Percentiles rank a stretch among this genome's conserved stretches.
Conservation (phyloP, 1,140 invertebrate genomes). For the Apis dorsata region DNA sequence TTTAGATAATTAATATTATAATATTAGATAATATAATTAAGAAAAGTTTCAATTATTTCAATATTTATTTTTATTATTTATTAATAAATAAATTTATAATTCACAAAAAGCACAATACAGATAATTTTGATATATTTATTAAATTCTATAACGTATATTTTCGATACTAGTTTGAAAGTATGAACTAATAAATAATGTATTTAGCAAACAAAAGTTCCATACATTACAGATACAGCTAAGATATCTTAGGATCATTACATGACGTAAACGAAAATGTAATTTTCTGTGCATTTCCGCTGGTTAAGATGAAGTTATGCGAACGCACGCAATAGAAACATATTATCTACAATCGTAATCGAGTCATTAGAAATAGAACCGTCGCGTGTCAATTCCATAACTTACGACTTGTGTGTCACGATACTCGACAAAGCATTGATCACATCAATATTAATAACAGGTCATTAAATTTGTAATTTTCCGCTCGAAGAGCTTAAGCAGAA, state of each 20-base stretch:
- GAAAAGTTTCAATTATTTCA: too few relatives aligned
- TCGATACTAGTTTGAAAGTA: too few relatives aligned
- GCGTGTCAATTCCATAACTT: slow-evolving; percentile 3
- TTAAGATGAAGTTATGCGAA: not conserved
- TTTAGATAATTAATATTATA: too few relatives aligned
- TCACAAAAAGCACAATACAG: too few relatives aligned
- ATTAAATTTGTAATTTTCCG: slow-evolving; percentile 21
- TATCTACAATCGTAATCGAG: slow-evolving; percentile 3
- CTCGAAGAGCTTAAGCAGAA: not conserved
- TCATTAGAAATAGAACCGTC: slow-evolving; percentile 21
- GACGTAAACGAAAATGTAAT: slow-evolving; percentile 33
- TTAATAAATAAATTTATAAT: too few relatives aligned
- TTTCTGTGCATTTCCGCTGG: slow-evolving; percentile 24
- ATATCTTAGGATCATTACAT: not conserved
- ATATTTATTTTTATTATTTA: too few relatives aligned
- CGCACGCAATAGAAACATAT: slow-evolving; percentile 8
- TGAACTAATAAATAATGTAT: not conserved
- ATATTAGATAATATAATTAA: too few relatives aligned
- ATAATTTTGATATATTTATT: too few relatives aligned
- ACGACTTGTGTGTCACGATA: slow-evolving; percentile 10
- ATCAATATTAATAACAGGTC: slow-evolving; percentile 19
- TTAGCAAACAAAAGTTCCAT: not conserved
- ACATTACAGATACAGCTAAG: too few relatives aligned
- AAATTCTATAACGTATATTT: too few relatives aligned
- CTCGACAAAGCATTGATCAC: slow-evolving; percentile 2